Evolutionary conservation across 2,888 invertebrate genomes (phyloP).

Genomic region (Microdon myrmicae): DNA sequence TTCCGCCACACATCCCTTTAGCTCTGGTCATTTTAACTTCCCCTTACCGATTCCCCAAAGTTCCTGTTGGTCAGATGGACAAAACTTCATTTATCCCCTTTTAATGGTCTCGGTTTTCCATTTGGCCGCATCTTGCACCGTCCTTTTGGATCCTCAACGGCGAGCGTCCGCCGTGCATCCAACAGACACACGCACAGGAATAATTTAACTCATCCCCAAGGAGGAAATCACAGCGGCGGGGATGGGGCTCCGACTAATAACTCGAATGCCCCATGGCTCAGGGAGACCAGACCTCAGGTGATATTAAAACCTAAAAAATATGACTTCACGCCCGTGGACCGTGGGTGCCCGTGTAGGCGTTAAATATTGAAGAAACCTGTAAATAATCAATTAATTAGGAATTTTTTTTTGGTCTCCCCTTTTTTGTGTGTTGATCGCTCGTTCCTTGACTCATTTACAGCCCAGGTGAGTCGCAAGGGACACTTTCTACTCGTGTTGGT

Average conservation of each 20-base stretch:
- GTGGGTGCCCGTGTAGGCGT: conserved; percentile 39
- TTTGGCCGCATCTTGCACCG: conserved; percentile 15
- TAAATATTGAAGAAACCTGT: conserved; percentile 47
- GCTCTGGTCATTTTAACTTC: no score
- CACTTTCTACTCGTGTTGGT: conserved; percentile 7
- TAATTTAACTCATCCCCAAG: no score
- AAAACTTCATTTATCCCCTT: conserved; percentile 22
- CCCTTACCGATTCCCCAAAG: conserved; percentile 31
- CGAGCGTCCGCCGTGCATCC: conserved; percentile 3
- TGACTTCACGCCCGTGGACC: conserved; percentile 44
- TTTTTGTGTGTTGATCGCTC: neutral
- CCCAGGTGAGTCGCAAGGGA: neutral
- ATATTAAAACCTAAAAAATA: conserved; percentile 50
- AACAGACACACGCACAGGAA: no score
- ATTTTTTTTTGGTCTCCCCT: conserved; percentile 6
- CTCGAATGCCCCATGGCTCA: conserved; percentile 25
- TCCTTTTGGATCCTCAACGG: conserved; percentile 7
- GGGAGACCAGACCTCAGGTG: conserved; percentile 33
- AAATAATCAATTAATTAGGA: conserved; percentile 51
- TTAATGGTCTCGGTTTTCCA: conserved; percentile 20
- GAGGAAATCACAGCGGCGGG: no score
- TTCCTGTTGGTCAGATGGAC: conserved; percentile 20
- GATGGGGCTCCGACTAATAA: conserved; percentile 46
- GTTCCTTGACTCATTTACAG: conserved; percentile 5
- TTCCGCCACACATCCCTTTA: no score